These are phyloP conservation scores for Tokudaia tokunoshimensis DNA, from an alignment of 2,797 vertebrate genomes.

Conservation along the genomic window DNA sequence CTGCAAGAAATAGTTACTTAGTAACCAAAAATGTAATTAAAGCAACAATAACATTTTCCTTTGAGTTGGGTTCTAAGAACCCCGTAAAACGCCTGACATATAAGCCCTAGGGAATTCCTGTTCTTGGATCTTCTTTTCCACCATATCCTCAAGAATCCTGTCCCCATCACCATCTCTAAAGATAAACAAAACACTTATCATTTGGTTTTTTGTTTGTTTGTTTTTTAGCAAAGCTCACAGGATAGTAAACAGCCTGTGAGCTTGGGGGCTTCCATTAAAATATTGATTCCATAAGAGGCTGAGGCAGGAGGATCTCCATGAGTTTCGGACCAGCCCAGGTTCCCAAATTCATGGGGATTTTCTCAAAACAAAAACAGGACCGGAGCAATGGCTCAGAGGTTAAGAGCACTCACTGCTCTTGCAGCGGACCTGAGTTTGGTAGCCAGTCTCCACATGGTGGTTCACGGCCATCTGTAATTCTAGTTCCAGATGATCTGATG, in stretches of 20 bases:
- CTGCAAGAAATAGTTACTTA: background rate
- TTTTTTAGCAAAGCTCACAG: background rate
- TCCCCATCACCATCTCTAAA: background rate
- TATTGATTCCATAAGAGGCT: background rate
- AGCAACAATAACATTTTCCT: background rate
- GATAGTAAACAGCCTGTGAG: background rate
- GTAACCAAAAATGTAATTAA: slow-evolving; percentile 37
- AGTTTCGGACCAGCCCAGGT: background rate
- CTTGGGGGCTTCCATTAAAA: background rate
- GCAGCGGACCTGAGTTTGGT: background rate
- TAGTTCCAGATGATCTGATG: background rate
- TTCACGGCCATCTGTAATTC: too few species aligned
- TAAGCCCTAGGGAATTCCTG: background rate
- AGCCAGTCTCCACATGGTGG: background rate
- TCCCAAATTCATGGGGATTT: too few species aligned
- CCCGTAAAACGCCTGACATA: background rate
- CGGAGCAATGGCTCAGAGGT: background rate
- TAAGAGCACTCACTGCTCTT: background rate
- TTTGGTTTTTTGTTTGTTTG: background rate
- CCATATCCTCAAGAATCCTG: background rate
- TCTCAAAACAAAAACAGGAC: background rate
- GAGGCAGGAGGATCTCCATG: background rate
- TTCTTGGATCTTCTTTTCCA: background rate
- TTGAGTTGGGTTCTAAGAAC: background rate
- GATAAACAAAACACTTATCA: background rate